Percentiles rank a stretch among this genome's conserved stretches.
Evolutionary conservation across 35 echinoderm and acorn worm genomes (phyloP).

Genomic region (Holothuria glaberrima): DNA sequence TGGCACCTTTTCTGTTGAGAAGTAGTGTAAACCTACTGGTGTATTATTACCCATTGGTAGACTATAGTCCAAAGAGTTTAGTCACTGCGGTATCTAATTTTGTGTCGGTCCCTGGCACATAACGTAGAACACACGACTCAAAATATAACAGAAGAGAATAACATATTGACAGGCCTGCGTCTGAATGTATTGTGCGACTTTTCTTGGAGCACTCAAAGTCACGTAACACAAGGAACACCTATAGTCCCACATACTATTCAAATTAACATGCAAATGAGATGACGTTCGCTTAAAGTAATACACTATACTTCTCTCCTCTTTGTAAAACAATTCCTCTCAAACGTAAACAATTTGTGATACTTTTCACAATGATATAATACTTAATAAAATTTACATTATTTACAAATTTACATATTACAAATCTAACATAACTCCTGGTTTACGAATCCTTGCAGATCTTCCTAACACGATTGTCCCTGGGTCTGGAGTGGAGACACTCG

Average conservation of each 20-base stretch:
- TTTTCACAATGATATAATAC: no score
- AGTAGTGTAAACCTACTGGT: no score
- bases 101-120: no score
- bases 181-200: slow-evolving; percentile 20
- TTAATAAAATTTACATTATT: slow-evolving; percentile 16
- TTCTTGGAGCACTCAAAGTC: not conserved
- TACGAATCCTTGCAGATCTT: slow-evolving; percentile 14
- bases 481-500: not conserved
- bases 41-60: no score
- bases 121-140: no score
- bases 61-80: no score
- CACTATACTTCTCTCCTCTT: not conserved
- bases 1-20: no score
- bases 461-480: not conserved
- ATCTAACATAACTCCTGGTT: not conserved
- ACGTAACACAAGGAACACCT: not conserved
- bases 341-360: not conserved
- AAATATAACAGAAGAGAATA: not conserved
- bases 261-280: no score
- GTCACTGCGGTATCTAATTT: no score
- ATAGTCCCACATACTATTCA: no score
- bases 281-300: no score
- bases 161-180: not conserved
- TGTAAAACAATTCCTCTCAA: not conserved
- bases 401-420: not conserved